Base-by-base conservation (phyloP, 2,113 vertebrate genomes). In the Protobothrops flavoviridis region DNA sequence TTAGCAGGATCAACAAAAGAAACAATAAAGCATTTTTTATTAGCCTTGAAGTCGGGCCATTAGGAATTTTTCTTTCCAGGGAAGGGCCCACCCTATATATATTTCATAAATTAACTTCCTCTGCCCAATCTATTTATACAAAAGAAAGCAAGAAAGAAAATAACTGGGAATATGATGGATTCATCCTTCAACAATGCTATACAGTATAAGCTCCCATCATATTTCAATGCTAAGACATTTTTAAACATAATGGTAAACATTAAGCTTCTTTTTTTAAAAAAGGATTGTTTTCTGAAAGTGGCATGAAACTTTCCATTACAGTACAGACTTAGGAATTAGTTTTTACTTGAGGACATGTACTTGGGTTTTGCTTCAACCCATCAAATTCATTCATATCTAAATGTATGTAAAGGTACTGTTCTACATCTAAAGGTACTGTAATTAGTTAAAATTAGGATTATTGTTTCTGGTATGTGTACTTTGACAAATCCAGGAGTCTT, bases 1-100 rank as follows among this genome's bases (percentile, higher is more conserved):
- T 93, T 93, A 95, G 91, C 93, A 97, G 94, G 61, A 96, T 97
- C 95, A 96, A 96, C 92, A 96, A 91, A 94, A 97, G 90, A 95
- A 96, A 97, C 89, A 97, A 93, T 96, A 96, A 97, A 95, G 86
- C 92, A 95, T 93, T 96, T 97, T 85, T 97, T 95, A 96, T 97
- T 97, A 94, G 33, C 92, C 93, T 97, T 97, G 94, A 96, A 97
- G 96, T 96, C 85, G 93, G 93, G 95, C 94, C 93, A 95, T 69
- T 94, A 92, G 94, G 95, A 97, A 50, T 93, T 94, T 94, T 90
- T 93, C 56, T 93, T 93, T 74, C 94, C 56, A 95, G 87, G 93
- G 86, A 96, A 95, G 92, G 43, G 74, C n/a, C 91, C 94, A 94
- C 33, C 50, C 89, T 33, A 39, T 20, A 45, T 93, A n/a, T 92